Evolutionary conservation across 2,113 vertebrate genomes (phyloP), one percentile per base, ranked within the genome.

Genomic region (Oryzias celebensis): DNA sequence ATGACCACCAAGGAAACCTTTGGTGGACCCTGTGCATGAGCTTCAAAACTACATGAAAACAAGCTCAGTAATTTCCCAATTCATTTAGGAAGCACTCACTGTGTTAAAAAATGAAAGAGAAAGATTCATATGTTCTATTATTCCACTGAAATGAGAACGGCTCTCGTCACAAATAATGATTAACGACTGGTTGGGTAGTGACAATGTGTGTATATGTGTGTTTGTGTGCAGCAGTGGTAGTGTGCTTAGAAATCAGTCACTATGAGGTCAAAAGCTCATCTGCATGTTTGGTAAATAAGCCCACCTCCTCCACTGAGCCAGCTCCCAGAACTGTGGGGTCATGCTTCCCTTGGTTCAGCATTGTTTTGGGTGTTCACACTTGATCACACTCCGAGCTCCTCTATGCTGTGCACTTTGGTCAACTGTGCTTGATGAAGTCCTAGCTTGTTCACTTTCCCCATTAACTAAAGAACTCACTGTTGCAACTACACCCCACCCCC

Each of bases 341-440:
- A 80, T 42, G 44, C 78, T 85, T 87, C 74, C 69, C 73, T 57
- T 47, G 31, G 68, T 46, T 80, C 58, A 56, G 82, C 71, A 73
- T 87, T 89, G 87, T 89, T 77, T 87, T 46, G 80, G 81, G 85
- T 80, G 76, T 89, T 91, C 89, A 87, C 85, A 90, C 85, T 83
- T 75, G 78, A 88, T 80, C 85, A 80, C 87, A 65, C 75, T 62
- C 62, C 52, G 22, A 77, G 78, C 68, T 58, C 54, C 60, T 61
- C 68, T 68, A 64, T 71, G 56, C 69, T 42, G 63, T 54, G 52
- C 72, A 85, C 80, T 85, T 79, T 86, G 77, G 71, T 76, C 84
- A 73, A 81, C 81, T 83, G 81, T 72, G 77, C 73, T 85, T 89
- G 85, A 90, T 91, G 89, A 86, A 91, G 87, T 91, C 85, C 58